Percentiles rank a stretch among this genome's conserved stretches.
Conservation (phyloP, 1,140 invertebrate species). For the Orius insidiosus region DNA sequence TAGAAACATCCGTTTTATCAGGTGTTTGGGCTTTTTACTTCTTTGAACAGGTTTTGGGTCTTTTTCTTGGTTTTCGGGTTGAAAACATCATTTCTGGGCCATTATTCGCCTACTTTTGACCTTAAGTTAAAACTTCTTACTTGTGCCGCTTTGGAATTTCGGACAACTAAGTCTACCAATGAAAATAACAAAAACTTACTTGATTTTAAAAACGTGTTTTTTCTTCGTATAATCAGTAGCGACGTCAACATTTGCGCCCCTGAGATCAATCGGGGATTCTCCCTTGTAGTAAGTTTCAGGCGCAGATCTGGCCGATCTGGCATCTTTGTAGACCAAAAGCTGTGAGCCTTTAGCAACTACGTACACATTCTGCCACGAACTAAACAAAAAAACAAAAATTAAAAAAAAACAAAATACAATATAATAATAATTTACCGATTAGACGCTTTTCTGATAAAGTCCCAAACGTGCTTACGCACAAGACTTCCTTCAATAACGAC, state of each 20-base stretch:
- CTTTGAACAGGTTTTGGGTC: too few relatives aligned
- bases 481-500: conserved; percentile 75
- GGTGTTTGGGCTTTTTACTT: too few relatives aligned
- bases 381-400: conserved; percentile 23
- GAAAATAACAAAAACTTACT: too few relatives aligned
- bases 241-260: conserved; percentile 62
- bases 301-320: conserved; percentile 73
- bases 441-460: conserved; percentile 83
- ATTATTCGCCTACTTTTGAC: too few relatives aligned
- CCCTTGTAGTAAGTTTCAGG: conserved; percentile 77
- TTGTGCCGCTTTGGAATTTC: too few relatives aligned
- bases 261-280: conserved; percentile 70
- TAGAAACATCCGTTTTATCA: too few relatives aligned
- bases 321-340: conserved; percentile 88
- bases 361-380: conserved; percentile 93
- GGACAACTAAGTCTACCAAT: too few relatives aligned
- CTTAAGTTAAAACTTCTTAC: too few relatives aligned
- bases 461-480: conserved; percentile 95
- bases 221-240: conserved; percentile 96
- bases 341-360: conserved; percentile 64
- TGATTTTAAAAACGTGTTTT: conserved; percentile 92
- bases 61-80: too few relatives aligned
- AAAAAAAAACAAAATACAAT: neutral
- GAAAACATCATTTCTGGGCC: too few relatives aligned
- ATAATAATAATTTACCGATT: conserved; percentile 48